Evolutionary conservation across 2,888 invertebrate species (phyloP), one percentile per base, ranked within the genome.

Genomic region (Tyria jacobaeae): DNA sequence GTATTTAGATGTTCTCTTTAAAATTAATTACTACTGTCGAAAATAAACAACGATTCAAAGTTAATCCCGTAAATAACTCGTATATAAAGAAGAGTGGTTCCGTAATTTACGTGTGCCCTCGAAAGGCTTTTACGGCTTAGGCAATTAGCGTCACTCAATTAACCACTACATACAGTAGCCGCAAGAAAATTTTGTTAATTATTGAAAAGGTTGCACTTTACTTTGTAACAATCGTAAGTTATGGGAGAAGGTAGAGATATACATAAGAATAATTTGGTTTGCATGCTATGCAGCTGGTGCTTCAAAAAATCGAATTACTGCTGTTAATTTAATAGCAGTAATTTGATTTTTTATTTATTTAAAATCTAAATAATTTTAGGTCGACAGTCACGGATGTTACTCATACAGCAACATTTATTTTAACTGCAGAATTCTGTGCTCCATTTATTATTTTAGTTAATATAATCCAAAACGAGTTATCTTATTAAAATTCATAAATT

Each of bases 131-230:
- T 90, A 89, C 86, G 90, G 89, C 88, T 91, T 87, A 89, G 85
- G 88, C 85, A 92, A 92, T 94, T 93, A 92, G 90, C 89, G 89
- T 93, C 92, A 92, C 90, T 92, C 94, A 94, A 91, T 93, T 92
- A 94, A 89, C 83, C 91, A 89, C 90, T 89, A 89, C 83, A 85
- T 79, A 68, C 75, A 74, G 71, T 70, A 79, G 84, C 78, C 80
- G 79, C 84, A 86, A 88, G 90, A 90, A 90, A n/a, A 89, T 92
- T 91, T 90, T 86, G 89, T 92, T 91, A 92, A 93, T 92, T 87
- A 92, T 92, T 92, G 91, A 94, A 91, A 89, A 90, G 91, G 90
- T 88, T 89, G 91, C 92, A 91, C 92, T 92, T 88, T 89, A 88
- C 82, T 84, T 76, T 71, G 75, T 77, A 66, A 71, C 79, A 51